Evolutionary conservation across 2,797 vertebrate species (phyloP), one percentile per base, ranked within the genome.

Genomic region (Masticophis lateralis): DNA sequence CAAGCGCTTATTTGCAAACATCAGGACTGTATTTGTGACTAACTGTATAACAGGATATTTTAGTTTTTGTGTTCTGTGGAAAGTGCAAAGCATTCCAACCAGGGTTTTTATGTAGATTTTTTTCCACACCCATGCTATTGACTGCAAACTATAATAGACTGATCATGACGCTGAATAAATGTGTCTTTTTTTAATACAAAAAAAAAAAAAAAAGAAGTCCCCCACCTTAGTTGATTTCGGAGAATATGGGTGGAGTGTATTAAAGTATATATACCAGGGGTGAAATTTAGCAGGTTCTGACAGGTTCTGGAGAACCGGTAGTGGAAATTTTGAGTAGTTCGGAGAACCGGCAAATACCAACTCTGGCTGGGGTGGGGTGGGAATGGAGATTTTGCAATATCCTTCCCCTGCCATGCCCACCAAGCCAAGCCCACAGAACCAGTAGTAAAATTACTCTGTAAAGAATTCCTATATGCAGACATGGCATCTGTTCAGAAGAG

Each of bases 21-120:
- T 94, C 94, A 97, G 97, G 97, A 97, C 97, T 97, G 96, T 97
- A 95, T 96, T 98, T 98, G 97, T 98, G 97, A 97, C 97, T 97
- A 97, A 97, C 97, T 98, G 97, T 98, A 97, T 97, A 97, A 97
- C 97, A 97, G 98, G 97, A 97, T 98, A 97, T 98, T 98, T 97
- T 97, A 98, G 97, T 98, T 97, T 97, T 97, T 97, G 96, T 98
- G 96, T 98, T 98, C 97, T 98, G 96, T 98, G 98, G 98, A 98
- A 98, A 98, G 98, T 97, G 96, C 97, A 97, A 98, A 98, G 98
- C 99, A 99, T 99, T 99, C 98, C 98, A 98, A 98, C 98, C 94
- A 96, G 96, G 98, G 98, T 98, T 98, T 98, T 98, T 96, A 98
- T 99, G 98, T 98, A 98, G 98, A 98, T 92, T 97, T 98, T 97